Percentiles rank a stretch among this genome's conserved stretches.
phyloP scores from a whole-genome alignment of 2,888 invertebrate genomes.

The Netelia virgata region DNA sequence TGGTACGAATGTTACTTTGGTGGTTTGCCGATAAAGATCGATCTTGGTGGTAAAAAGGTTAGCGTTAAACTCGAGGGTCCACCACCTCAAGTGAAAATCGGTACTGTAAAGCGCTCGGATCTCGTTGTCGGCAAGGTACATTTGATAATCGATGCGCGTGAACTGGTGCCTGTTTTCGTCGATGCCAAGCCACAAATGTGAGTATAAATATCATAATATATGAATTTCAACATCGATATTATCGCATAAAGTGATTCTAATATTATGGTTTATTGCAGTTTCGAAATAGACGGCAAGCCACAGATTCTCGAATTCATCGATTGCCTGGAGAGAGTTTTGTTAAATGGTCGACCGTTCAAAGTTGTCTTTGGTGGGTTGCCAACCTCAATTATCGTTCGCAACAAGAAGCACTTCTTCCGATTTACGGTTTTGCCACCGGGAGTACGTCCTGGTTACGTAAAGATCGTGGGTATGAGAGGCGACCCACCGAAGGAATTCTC shows the following conservation, averaged over 20 bases:
- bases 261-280: constrained; percentile 80
- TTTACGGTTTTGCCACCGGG: constrained; percentile 92
- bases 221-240: constrained; percentile 1
- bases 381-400: constrained; percentile 91
- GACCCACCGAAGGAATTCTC: constrained; percentile 79
- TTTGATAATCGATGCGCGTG: constrained; percentile 92
- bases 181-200: constrained; percentile 93
- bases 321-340: constrained; percentile 90
- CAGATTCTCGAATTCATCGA: constrained; percentile 93
- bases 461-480: constrained; percentile 91
- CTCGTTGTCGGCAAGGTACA: constrained; percentile 94
- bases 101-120: constrained; percentile 91
- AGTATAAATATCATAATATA: constrained; percentile 67
- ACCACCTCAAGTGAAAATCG: constrained; percentile 97
- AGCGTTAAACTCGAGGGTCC: constrained; percentile 95
- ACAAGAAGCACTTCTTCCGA: constrained; percentile 92
- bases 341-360: constrained; percentile 92
- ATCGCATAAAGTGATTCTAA: not conserved
- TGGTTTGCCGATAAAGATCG: constrained; percentile 93
- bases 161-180: constrained; percentile 92
- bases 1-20: constrained; percentile 98
- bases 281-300: constrained; percentile 90
- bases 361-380: constrained; percentile 95
- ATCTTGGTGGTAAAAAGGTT: constrained; percentile 92
- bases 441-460: constrained; percentile 90